Evolutionary conservation across 2,113 vertebrate species (phyloP).

Genomic region (Semicossyphus pulcher): DNA sequence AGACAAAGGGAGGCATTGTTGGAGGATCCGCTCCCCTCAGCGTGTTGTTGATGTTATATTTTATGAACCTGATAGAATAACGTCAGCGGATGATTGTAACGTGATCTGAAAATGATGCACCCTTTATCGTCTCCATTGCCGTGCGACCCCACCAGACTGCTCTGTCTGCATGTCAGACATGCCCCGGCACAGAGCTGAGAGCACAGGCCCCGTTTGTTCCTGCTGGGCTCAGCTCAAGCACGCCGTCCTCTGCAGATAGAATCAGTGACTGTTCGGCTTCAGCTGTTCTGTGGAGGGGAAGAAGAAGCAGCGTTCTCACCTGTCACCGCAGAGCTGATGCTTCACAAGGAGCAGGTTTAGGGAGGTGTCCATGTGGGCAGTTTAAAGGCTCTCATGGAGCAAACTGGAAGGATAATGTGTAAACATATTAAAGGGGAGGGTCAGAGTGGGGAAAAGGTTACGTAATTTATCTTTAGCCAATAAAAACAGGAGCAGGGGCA

Average conservation of each 20-base stretch:
- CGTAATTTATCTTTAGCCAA: no score
- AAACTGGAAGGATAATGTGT: background rate
- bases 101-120: slow-evolving; percentile 36
- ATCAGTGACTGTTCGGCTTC: slow-evolving; percentile 45
- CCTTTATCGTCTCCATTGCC: slow-evolving; percentile 27
- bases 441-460: no score
- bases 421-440: background rate
- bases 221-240: slow-evolving; percentile 42
- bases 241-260: slow-evolving; percentile 45
- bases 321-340: slow-evolving; percentile 32
- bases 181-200: slow-evolving; percentile 55
- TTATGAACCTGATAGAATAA: background rate
- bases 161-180: slow-evolving; percentile 64
- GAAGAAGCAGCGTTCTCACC: slow-evolving; percentile 38
- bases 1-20: slow-evolving; percentile 54
- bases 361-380: background rate
- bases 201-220: slow-evolving; percentile 51
- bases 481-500: no score
- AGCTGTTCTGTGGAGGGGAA: slow-evolving; percentile 13
- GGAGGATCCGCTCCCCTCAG: background rate
- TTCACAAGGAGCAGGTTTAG: slow-evolving; percentile 9
- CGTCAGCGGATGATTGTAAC: slow-evolving; percentile 12
- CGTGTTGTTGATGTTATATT: background rate
- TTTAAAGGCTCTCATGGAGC: background rate
- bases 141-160: slow-evolving; percentile 5